phyloP scores from a whole-genome alignment of 2,888 invertebrate genomes.

The Digitonthophagus gazella region DNA sequence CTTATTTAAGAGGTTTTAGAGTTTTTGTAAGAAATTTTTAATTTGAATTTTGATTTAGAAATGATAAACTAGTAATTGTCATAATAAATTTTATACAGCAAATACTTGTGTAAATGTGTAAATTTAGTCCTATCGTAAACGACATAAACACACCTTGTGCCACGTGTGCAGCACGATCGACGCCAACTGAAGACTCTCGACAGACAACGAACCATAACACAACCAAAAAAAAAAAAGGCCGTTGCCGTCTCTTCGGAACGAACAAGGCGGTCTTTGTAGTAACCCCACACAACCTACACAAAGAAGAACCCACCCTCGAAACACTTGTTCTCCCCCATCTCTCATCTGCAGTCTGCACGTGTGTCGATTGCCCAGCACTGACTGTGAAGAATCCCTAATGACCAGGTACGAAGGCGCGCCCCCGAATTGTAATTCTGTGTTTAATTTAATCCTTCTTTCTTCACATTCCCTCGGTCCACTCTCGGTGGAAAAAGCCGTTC shows the following conservation, averaged over 20 bases:
- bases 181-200: background rate
- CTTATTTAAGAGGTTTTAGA: no score
- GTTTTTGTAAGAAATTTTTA: no score
- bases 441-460: constrained; percentile 21
- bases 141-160: constrained; percentile 5
- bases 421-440: constrained; percentile 22
- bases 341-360: constrained; percentile 35
- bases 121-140: background rate
- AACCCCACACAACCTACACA: constrained; percentile 10
- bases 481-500: background rate
- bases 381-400: constrained; percentile 32
- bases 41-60: no score
- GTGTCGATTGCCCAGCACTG: constrained; percentile 38
- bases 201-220: constrained; percentile 9
- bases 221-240: constrained; percentile 1
- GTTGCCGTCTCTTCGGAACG: background rate
- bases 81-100: no score
- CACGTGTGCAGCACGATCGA: constrained; percentile 13
- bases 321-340: constrained; percentile 32
- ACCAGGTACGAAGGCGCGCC: constrained; percentile 25
- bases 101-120: background rate
- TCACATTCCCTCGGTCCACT: background rate
- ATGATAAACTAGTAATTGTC: no score
- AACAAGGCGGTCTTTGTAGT: constrained; percentile 13
- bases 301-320: constrained; percentile 28